Conservation (phyloP, 2,888 invertebrate species). For the Belgica antarctica region DNA sequence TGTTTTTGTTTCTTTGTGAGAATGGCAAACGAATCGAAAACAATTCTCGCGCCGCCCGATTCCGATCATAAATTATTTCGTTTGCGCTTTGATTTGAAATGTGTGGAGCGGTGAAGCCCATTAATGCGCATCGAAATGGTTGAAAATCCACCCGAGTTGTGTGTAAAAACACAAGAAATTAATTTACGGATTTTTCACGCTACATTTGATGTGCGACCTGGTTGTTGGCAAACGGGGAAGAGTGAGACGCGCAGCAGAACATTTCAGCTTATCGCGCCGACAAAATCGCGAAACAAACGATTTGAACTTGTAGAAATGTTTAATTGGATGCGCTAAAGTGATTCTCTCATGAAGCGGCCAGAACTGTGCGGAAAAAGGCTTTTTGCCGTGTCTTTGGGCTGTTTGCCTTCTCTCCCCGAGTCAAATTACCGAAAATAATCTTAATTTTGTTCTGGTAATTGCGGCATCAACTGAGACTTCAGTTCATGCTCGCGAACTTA, state of each 20-base stretch:
- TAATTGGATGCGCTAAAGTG: slow-evolving; percentile 23
- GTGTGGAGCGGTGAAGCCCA: not conserved
- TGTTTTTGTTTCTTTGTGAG: not conserved
- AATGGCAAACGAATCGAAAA: slow-evolving; percentile 1
- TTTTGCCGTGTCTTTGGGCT: too few species aligned
- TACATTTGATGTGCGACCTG: slow-evolving; percentile 9
- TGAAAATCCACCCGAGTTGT: not conserved
- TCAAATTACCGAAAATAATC: slow-evolving; percentile 17
- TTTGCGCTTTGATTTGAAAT: slow-evolving; percentile 3
- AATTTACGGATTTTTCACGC: slow-evolving; percentile 13
- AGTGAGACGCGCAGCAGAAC: too few species aligned
- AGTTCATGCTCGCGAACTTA: not conserved
- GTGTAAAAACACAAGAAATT: not conserved
- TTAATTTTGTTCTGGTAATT: not conserved
- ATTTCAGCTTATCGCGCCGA: slow-evolving; percentile 19
- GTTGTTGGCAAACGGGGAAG: not conserved
- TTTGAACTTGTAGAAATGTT: not conserved
- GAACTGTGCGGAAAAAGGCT: too few species aligned
- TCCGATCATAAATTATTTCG: slow-evolving; percentile 26
- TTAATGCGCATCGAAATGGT: slow-evolving; percentile 7
- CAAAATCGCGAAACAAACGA: slow-evolving; percentile 18
- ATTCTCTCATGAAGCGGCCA: not conserved
- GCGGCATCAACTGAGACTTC: not conserved
- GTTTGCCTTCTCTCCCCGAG: not conserved
- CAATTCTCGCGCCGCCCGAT: not conserved